phyloP scores from a whole-genome alignment of 2,888 invertebrate species.

The Eupithecia abbreviata region DNA sequence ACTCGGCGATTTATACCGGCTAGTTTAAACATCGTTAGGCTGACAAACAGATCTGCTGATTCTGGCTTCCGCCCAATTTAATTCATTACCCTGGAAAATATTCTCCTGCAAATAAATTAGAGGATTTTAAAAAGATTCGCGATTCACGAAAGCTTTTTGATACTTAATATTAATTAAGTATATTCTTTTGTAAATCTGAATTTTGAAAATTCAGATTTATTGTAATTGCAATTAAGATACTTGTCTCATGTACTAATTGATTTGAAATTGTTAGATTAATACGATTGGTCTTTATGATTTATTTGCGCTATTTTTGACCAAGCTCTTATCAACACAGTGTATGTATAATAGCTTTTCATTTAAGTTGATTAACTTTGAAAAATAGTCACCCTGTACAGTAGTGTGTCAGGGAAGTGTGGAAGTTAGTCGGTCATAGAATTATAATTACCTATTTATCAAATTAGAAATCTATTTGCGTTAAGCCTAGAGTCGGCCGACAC shows the following conservation, averaged over 20 bases:
- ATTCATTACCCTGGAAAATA: constrained; percentile 42
- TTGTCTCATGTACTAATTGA: not conserved
- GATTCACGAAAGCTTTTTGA: not conserved
- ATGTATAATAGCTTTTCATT: too few species aligned
- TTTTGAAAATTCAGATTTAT: too few species aligned
- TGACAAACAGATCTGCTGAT: constrained; percentile 40
- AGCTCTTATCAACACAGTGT: too few species aligned
- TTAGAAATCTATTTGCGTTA: not conserved
- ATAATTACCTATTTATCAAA: not conserved
- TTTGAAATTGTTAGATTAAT: not conserved
- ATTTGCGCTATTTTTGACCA: not conserved
- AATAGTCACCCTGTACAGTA: not conserved
- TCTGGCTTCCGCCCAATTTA: constrained; percentile 44
- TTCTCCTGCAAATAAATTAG: constrained; percentile 20
- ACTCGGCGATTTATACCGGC: constrained; percentile 39
- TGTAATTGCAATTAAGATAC: not conserved
- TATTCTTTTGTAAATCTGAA: not conserved
- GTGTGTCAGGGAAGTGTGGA: not conserved
- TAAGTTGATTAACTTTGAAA: too few species aligned
- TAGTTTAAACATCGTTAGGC: constrained; percentile 45
- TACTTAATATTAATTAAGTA: not conserved
- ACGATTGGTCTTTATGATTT: not conserved
- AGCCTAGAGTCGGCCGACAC: not conserved
- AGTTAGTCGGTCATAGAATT: not conserved
- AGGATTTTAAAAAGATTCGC: constrained; percentile 4